phyloP scores from a whole-genome alignment of 2,797 vertebrate genomes.

The Pterois miles region DNA sequence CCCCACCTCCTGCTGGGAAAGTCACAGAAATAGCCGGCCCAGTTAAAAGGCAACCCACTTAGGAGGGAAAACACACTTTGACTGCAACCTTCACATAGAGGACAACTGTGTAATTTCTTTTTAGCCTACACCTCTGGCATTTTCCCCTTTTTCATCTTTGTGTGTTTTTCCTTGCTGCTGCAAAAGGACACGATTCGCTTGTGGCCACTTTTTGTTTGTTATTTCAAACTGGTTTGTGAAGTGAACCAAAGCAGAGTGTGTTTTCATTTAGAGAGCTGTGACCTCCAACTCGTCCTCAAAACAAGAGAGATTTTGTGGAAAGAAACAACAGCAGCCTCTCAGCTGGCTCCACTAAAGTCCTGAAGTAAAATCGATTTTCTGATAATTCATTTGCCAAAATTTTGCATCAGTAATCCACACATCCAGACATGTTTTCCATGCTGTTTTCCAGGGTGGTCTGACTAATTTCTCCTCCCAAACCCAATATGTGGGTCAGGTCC shows the following conservation, averaged over 20 bases:
- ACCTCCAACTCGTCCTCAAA: neutral
- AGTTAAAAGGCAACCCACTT: constrained; percentile 69
- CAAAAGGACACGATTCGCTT: neutral
- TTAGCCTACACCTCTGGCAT: constrained; percentile 7
- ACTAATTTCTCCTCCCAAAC: neutral
- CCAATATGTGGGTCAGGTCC: neutral
- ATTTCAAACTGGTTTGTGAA: constrained; percentile 5
- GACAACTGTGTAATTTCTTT: constrained; percentile 21
- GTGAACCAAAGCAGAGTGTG: constrained; percentile 6
- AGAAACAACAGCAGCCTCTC: neutral
- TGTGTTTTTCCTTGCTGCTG: neutral
- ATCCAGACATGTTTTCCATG: neutral
- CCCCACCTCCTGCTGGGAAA: constrained; percentile 33
- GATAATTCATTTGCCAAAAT: neutral
- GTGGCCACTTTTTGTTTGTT: constrained; percentile 1
- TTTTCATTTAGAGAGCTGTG: constrained; percentile 2
- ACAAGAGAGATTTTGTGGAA: neutral
- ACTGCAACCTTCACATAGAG: constrained; percentile 58
- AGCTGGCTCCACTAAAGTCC: neutral
- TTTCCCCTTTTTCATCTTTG: neutral
- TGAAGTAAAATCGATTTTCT: neutral
- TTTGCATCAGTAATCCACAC: neutral
- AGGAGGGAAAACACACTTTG: constrained; percentile 34
- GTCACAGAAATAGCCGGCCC: constrained; percentile 74
- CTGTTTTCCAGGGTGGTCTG: neutral